These are phyloP conservation scores for Latrodectus geometricus DNA, from an alignment of 1,140 invertebrate species.

Conservation along the genomic window DNA sequence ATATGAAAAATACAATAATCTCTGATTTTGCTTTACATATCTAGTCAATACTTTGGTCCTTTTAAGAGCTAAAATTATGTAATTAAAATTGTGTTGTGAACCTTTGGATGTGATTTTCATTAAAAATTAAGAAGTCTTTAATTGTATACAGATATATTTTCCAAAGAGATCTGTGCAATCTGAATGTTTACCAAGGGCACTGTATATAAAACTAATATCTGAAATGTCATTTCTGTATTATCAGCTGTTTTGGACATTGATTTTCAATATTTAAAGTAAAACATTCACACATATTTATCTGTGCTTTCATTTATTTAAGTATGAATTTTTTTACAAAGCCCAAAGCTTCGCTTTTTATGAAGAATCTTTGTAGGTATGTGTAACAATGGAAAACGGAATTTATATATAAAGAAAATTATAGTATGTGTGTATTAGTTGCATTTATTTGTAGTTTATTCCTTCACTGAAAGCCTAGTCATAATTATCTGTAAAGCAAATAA, in stretches of 20 bases:
- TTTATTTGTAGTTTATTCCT: too few relatives aligned
- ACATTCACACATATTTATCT: conserved; percentile 6
- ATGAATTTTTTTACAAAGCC: conserved; percentile 33
- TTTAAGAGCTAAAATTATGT: not conserved
- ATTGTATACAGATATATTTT: conserved; percentile 52
- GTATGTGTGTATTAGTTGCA: not conserved
- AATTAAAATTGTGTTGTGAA: too few relatives aligned
- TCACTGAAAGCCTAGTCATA: too few relatives aligned
- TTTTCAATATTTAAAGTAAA: not conserved
- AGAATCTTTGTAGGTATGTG: conserved; percentile 54
- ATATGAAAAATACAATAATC: too few relatives aligned
- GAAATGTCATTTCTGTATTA: conserved; percentile 9
- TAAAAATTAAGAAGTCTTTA: not conserved
- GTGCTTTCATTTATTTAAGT: conserved; percentile 43
- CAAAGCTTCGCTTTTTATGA: conserved; percentile 33
- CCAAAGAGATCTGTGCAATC: conserved; percentile 59
- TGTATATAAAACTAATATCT: conserved; percentile 42
- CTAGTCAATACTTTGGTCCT: conserved; percentile 24
- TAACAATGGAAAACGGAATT: conserved; percentile 53
- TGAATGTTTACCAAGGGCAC: conserved; percentile 42
- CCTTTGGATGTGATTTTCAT: too few relatives aligned
- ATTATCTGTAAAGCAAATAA: too few relatives aligned
- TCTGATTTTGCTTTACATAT: not conserved
- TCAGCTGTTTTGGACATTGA: not conserved
- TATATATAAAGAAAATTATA: conserved; percentile 44